Conservation (phyloP, 2,113 vertebrate species). For the Terrapene triunguis region DNA sequence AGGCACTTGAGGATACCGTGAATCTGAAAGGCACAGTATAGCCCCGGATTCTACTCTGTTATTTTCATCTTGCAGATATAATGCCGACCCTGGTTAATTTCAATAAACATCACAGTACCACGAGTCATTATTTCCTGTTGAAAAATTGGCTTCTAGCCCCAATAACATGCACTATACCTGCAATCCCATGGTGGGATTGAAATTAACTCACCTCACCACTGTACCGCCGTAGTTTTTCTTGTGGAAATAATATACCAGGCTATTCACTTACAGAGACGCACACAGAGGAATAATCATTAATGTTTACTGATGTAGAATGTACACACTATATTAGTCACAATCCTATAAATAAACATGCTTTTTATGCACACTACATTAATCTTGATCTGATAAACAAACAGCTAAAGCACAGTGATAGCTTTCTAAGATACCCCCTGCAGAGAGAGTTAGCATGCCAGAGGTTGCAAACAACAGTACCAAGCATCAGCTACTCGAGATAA, state of each 20-base stretch:
- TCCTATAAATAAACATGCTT: slow-evolving; percentile 69
- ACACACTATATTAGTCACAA: slow-evolving; percentile 71
- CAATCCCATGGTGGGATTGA: not conserved
- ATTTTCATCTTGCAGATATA: not conserved
- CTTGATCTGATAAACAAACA: slow-evolving; percentile 70
- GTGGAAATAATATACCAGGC: not conserved
- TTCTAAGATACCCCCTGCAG: slow-evolving; percentile 27
- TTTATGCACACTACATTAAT: slow-evolving; percentile 70
- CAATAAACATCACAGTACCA: not conserved
- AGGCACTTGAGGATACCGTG: not conserved
- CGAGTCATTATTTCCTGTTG: slow-evolving; percentile 5
- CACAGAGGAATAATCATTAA: slow-evolving; percentile 46
- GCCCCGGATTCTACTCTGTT: not conserved
- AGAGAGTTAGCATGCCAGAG: not conserved
- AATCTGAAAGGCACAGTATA: not conserved
- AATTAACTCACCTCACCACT: rapidly evolving
- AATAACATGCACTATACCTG: rapidly evolving
- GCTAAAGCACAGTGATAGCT: not conserved
- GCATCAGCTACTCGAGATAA: not conserved
- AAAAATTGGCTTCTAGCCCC: slow-evolving; percentile 8
- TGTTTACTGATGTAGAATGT: slow-evolving; percentile 61
- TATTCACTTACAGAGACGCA: not conserved
- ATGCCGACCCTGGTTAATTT: not conserved
- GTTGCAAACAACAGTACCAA: not conserved
- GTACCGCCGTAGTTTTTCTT: not conserved